A percentile compares a stretch with the other conserved stretches of the same genome.
phyloP scores from a whole-genome alignment of 2,113 vertebrate genomes.

The Bagarius yarrelli region DNA sequence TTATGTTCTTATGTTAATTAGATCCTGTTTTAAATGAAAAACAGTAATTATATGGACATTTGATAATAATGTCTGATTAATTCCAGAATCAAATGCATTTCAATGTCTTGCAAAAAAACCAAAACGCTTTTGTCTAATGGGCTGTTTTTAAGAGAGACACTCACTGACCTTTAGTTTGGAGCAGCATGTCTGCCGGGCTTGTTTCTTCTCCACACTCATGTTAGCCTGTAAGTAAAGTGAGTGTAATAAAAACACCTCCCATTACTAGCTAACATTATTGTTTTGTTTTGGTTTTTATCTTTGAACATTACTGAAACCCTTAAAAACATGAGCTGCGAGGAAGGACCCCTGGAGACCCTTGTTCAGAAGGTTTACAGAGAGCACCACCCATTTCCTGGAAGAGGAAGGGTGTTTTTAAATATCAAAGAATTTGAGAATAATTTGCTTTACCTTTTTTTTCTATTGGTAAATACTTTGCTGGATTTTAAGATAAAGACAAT shows the following conservation, averaged over 20 bases:
- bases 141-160: not conserved
- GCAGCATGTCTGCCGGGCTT: conserved; percentile 58
- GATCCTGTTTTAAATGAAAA: no score
- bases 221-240: conserved; percentile 39
- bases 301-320: conserved; percentile 25
- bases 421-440: conserved; percentile 33
- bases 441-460: not conserved
- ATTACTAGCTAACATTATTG: not conserved
- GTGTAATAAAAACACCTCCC: not conserved
- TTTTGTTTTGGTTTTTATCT: not conserved
- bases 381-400: conserved; percentile 38
- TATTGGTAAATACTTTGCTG: conserved; percentile 9
- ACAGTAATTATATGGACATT: no score
- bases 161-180: conserved; percentile 72
- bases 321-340: conserved; percentile 11
- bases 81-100: no score
- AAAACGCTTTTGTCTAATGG: no score
- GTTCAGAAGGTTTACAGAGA: not conserved
- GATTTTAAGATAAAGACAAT: not conserved
- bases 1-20: no score
- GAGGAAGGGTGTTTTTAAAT: conserved; percentile 35
- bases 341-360: not conserved
- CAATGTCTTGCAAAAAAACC: no score
- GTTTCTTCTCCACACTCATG: conserved; percentile 70
- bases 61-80: no score